Evolutionary conservation across 30 jellyfish, hydroid and myxozoan genomes (phyloP).

Genomic region (Nemopilema nomurai): DNA sequence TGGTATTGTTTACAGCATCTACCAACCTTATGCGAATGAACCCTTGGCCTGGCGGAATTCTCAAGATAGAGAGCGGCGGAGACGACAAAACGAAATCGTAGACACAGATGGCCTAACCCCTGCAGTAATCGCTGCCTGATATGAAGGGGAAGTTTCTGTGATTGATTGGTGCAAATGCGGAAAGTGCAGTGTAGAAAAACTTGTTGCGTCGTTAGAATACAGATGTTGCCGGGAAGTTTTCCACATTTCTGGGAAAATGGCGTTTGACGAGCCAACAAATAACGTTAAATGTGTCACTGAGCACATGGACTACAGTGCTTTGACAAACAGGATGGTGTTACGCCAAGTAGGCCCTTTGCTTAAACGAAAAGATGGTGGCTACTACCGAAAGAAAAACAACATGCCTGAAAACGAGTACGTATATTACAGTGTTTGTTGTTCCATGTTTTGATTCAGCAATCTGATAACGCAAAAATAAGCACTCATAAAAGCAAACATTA

Average conservation of each 20-base stretch:
- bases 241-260: conserved; percentile 27
- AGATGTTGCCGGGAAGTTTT: conserved; percentile 25
- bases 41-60: conserved; percentile 17
- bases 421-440: too few species aligned
- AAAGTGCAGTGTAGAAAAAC: too few species aligned
- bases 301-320: conserved; percentile 26
- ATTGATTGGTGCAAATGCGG: background rate
- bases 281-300: conserved; percentile 2
- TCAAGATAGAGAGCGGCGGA: conserved; percentile 6
- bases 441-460: too few species aligned
- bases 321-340: conserved; percentile 7
- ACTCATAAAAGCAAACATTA: too few species aligned
- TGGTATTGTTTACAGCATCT: conserved; percentile 3
- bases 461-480: too few species aligned
- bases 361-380: conserved; percentile 5
- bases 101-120: conserved; percentile 15
- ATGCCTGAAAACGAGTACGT: conserved; percentile 22
- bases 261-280: background rate
- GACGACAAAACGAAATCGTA: conserved; percentile 5
- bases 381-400: conserved; percentile 9
- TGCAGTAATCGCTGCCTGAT: conserved; percentile 19
- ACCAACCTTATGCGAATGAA: conserved; percentile 18
- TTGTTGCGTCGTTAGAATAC: too few species aligned
- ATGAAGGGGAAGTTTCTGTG: conserved; percentile 7
- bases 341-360: conserved; percentile 19